Evolutionary conservation across 2,888 invertebrate species (phyloP).

Genomic region (Leptodirus hochenwartii): DNA sequence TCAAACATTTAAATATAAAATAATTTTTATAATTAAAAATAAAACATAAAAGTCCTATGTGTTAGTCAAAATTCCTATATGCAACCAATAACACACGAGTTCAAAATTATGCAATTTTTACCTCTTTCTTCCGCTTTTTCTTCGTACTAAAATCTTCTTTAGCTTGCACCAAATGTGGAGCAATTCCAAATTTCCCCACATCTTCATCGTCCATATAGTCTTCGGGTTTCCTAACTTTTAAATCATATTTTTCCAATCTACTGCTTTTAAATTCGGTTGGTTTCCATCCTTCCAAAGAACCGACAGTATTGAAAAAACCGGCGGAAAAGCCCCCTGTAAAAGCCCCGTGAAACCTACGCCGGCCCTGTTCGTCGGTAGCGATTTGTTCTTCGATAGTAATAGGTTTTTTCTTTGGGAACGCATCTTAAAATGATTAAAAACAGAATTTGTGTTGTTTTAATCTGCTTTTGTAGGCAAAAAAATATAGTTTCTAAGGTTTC

Average conservation of each 20-base stretch:
- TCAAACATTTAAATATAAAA: too few relatives aligned
- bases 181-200: conserved; percentile 85
- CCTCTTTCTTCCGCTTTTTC: conserved; percentile 26
- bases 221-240: conserved; percentile 47
- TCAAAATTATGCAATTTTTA: too few relatives aligned
- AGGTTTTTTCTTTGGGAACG: conserved; percentile 62
- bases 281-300: conserved; percentile 87
- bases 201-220: conserved; percentile 99
- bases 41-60: too few relatives aligned
- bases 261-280: conserved; percentile 86
- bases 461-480: conserved; percentile 2
- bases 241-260: conserved; percentile 44
- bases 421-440: conserved; percentile 35
- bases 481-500: conserved; percentile 3
- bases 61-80: too few relatives aligned
- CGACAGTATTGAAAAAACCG: conserved; percentile 93
- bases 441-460: neutral
- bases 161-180: conserved; percentile 69
- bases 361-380: conserved; percentile 76
- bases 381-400: conserved; percentile 69
- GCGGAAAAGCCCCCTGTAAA: conserved; percentile 97
- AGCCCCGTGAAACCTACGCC: conserved; percentile 91
- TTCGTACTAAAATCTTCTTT: conserved; percentile 51
- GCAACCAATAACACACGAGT: too few relatives aligned
- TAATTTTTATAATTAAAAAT: too few relatives aligned